Base-by-base conservation (phyloP, 2,888 invertebrate species). In the Troglohyphantes excavatus region DNA sequence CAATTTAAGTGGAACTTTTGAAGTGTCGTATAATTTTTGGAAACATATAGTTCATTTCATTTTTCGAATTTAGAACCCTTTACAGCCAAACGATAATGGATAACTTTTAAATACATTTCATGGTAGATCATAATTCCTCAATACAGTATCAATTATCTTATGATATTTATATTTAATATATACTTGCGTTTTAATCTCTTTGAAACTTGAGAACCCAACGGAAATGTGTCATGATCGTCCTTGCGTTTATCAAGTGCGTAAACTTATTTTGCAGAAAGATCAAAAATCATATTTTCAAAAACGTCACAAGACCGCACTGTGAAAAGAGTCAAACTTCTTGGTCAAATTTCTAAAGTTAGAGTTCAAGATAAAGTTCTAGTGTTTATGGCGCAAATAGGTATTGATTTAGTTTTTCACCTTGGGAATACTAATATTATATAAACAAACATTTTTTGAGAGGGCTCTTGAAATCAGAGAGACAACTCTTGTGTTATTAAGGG, bases 321-420 rank as follows among this genome's bases (percentile, higher is more conserved):
- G 5, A 53, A 2, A 2, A 17, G 13, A 53, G 13, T 53, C 53
- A 3, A 11, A 13, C 13, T 39, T 39, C 3, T 39, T 1, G 3
- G 0, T 0, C 13, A 53, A 53, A 53, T 13, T 7, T 53, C 13
- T 9, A n/a, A 53, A 53, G n/a, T 5, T 53, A n/a, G 53, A 2
- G 53, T 39, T 39, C 13, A 39, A 53, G 53, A 53, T 53, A 53
- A 53, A 1, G 0, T 53, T 53, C 5, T 33, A 33, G 33, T 53
- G 53, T 53, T n/a, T 11, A 1, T 13, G n/a, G n/a, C 1, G 17
- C 53, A 53, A 53, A 53, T 17, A 17, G 53, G n/a, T 53, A 53
- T 53, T 53, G 53, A 53, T n/a, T 39, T 39, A n/a, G 53, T n/a
- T 53, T n/a, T 53, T 53, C 13, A 53, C 53, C 53, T 53, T 53